Conservation (phyloP, 2,888 invertebrate species). For the Syrphus vitripennis region DNA sequence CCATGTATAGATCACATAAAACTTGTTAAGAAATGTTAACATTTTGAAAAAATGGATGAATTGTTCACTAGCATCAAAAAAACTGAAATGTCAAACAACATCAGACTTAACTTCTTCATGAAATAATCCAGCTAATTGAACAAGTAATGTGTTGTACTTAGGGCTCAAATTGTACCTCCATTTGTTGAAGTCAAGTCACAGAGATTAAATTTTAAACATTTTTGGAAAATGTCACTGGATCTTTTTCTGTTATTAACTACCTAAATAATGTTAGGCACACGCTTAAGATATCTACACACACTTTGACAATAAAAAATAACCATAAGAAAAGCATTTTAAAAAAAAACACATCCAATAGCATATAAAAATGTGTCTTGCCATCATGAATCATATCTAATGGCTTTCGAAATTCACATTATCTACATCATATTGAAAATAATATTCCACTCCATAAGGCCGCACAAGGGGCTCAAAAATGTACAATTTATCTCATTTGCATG, state of each 20-base stretch:
- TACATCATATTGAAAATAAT: slow-evolving; percentile 23
- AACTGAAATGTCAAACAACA: too few relatives aligned
- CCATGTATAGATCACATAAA: too few relatives aligned
- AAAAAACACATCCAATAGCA: slow-evolving; percentile 5
- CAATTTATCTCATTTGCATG: slow-evolving; percentile 52
- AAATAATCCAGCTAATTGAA: too few relatives aligned
- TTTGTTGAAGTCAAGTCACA: not conserved
- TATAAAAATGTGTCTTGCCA: slow-evolving; percentile 11
- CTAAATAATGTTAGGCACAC: not conserved
- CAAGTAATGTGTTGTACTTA: not conserved
- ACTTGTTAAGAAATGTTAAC: too few relatives aligned
- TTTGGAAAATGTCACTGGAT: not conserved
- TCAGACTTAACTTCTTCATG: too few relatives aligned
- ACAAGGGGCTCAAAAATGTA: slow-evolving; percentile 5
- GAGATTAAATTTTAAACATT: not conserved
- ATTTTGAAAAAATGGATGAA: too few relatives aligned
- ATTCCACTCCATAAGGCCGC: slow-evolving; percentile 9
- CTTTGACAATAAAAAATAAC: not conserved
- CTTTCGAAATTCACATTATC: slow-evolving; percentile 16
- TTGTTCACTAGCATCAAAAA: too few relatives aligned
- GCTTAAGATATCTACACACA: not conserved
- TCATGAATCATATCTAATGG: slow-evolving; percentile 20
- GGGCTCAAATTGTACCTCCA: not conserved
- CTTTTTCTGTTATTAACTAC: not conserved
- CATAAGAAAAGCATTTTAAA: not conserved